Percentiles rank a stretch among this genome's conserved stretches.
phyloP scores from a whole-genome alignment of 2,113 vertebrate species.

The Panthera uncia region DNA sequence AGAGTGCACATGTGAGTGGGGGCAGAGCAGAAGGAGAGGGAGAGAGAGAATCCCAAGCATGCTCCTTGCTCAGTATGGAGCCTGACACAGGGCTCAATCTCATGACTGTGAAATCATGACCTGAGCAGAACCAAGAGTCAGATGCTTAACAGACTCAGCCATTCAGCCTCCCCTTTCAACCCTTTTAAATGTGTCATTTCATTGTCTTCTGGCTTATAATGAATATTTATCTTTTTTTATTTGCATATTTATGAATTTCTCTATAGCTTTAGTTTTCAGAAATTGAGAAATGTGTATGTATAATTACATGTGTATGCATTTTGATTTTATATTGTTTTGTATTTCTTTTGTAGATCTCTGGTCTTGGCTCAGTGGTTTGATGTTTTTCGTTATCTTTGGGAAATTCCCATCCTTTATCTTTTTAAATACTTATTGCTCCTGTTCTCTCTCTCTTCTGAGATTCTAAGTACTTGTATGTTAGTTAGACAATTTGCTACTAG shows the following conservation, averaged over 20 bases:
- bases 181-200: too few relatives aligned
- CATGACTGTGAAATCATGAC: too few relatives aligned
- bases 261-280: background rate
- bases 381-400: background rate
- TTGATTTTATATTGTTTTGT: background rate
- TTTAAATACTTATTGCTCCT: background rate
- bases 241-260: background rate
- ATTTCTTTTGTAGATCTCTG: background rate
- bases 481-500: background rate
- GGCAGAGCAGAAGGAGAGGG: too few relatives aligned
- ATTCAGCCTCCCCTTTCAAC: too few relatives aligned
- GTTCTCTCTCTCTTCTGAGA: background rate
- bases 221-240: background rate
- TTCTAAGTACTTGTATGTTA: background rate
- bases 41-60: too few relatives aligned
- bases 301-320: background rate
- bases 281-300: background rate
- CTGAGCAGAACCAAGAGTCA: too few relatives aligned
- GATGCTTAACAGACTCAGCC: too few relatives aligned
- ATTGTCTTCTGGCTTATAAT: too few relatives aligned
- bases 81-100: too few relatives aligned
- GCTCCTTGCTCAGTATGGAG: too few relatives aligned
- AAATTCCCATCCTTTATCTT: background rate
- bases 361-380: background rate
- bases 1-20: too few relatives aligned